Evolutionary conservation across 2,888 invertebrate species (phyloP).

Genomic region (Dolichomitus sp.): DNA sequence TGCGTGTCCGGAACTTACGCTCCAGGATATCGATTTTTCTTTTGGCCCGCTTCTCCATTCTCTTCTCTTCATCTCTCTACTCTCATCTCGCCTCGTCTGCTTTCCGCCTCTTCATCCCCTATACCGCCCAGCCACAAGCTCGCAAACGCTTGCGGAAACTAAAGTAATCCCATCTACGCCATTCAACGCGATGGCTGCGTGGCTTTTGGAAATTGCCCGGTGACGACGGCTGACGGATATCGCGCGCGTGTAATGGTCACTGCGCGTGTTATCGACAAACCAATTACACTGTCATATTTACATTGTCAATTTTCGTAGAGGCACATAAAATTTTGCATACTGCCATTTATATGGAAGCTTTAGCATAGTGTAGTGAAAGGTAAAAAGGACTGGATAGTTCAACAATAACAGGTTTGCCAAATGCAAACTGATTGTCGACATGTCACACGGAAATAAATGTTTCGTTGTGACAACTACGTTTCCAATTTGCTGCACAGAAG

Average conservation of each 20-base stretch:
- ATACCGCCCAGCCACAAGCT: conserved; percentile 31
- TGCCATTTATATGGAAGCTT: background rate
- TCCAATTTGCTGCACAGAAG: too few relatives aligned
- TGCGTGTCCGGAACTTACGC: conserved; percentile 61
- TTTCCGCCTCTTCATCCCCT: conserved; percentile 47
- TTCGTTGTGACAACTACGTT: too few relatives aligned
- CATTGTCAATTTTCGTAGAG: conserved; percentile 41
- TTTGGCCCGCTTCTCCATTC: conserved; percentile 43
- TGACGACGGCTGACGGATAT: conserved; percentile 48
- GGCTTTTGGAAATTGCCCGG: conserved; percentile 58
- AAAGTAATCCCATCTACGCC: conserved; percentile 60
- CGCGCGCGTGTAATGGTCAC: conserved; percentile 24
- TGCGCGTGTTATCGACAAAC: conserved; percentile 59
- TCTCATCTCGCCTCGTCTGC: conserved; percentile 38
- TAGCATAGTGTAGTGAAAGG: background rate
- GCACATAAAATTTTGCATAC: background rate
- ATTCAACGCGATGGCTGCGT: conserved; percentile 37
- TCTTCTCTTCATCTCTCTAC: conserved; percentile 7
- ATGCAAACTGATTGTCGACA: background rate
- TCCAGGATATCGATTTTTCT: conserved; percentile 65
- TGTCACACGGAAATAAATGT: too few relatives aligned
- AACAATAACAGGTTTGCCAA: background rate
- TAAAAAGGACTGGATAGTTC: background rate
- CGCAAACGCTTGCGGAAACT: conserved; percentile 60
- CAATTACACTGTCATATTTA: conserved; percentile 52